Evolutionary conservation across 2,797 vertebrate genomes (phyloP), one percentile per base, ranked within the genome.

Genomic region (Acipenser oxyrinchus): DNA sequence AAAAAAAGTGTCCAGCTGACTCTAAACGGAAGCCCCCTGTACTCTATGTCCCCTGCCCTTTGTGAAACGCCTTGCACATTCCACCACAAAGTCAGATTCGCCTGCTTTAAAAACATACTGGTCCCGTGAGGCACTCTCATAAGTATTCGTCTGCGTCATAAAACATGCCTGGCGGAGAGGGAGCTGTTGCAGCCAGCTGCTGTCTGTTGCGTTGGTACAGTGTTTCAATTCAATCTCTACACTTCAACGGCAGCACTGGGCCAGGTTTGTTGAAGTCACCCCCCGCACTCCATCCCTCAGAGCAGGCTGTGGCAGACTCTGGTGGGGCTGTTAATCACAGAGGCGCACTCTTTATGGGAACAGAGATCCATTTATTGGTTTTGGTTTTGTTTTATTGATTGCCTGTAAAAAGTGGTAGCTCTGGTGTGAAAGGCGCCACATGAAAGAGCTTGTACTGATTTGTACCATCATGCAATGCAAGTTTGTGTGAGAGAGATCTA

Each of bases 301-400:
- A 15, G n/a, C 37, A 52, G 10, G 49, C n/a, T 13, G n/a, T 64
- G 13, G 11, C 13, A 23, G n/a, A 57, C 58, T 49, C 62, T 23
- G 51, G 48, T 51, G 52, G 6, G 49, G 53, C 50, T 49, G 13
- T 69, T 75, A 63, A 77, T 82, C 73, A 77, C 9, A 10, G 72
- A 76, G 63, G 76, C 69, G 63, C 70, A 18, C 66, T 66, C 71
- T 79, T 84, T 76, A 83, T 65, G 48, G 68, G 49, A 55, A 70
- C 58, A n/a, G 66, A 58, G 55, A 63, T 75, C 65, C 74, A 70
- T 76, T 73, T 76, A 64, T 62, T 4, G 58, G 48, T 72, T 74
- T 62, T 4, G 58, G 48, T 72, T 74, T 77, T 66, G 71, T 75
- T 77, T 78, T 79, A 84, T 80, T 78, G 75, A 79, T 69, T 51